Base-by-base conservation (phyloP, 2,113 vertebrate genomes). In the Perognathus longimembris region DNA sequence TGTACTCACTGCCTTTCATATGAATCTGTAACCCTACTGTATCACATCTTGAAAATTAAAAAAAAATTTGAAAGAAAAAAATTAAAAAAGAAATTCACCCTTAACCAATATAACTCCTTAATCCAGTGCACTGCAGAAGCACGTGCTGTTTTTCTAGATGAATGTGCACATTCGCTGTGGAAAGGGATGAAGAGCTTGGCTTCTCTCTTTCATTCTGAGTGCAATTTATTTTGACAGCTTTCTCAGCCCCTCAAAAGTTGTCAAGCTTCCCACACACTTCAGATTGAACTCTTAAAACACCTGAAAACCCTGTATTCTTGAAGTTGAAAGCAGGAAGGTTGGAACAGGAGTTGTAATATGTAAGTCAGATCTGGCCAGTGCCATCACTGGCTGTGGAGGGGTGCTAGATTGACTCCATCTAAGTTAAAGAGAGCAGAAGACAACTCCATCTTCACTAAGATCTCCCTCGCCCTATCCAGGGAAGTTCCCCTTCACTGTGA, bases 171-270 rank as follows among this genome's bases (percentile, higher is more conserved):
- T 94, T 93, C 7, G 4, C 59, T 61, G 66, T 20, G 64, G 7
- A 70, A 81, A 93, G 17, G 63, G 42, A 63, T 54, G 66, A 3
- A 10, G 78, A 87, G 69, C 38, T 94, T 93, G 79, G 85, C 85
- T 91, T 92, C 85, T 40, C 91, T 89, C 34, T 92, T 93, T 73
- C 67, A 64, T 93, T 93, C 90, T 81, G 77, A 95, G 77, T 71
- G 42, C 76, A 89, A 96, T 96, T 96, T 95, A 94, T 93, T 95
- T 71, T 94, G 94, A 96, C 90, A 94, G 85, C 54, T 93, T 87
- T 40, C 84, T 92, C 90, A 91, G 64, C 7, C 80, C 87, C 75
- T 17, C 32, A 1, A 85, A 95, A 81, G 40, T 92, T 95, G 90
- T 95, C 92, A 95, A 74, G 40, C 67, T 84, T 87, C 84, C 94